Conservation (phyloP, 2,113 vertebrate species). For the Vireo altiloquus region DNA sequence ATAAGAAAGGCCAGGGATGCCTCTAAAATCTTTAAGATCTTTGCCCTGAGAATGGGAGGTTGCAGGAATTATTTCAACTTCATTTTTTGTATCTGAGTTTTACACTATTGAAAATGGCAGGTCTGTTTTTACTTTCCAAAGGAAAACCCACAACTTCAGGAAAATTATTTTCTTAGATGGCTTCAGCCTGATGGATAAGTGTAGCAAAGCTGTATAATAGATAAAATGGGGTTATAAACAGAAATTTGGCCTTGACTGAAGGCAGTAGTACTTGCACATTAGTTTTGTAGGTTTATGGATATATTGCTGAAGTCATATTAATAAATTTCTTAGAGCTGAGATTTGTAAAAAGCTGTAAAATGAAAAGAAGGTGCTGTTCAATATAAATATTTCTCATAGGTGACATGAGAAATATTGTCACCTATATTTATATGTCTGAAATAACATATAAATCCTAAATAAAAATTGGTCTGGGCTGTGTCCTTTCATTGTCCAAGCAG, state of each 20-base stretch:
- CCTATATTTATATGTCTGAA: not conserved
- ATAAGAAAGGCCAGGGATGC: not conserved
- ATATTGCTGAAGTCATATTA: not conserved
- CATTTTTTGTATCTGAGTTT: not conserved
- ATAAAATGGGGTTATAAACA: not conserved
- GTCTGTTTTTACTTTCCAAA: not conserved
- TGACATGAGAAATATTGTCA: not conserved
- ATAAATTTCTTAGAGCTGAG: not conserved
- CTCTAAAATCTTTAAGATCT: not conserved
- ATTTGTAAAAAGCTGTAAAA: not conserved
- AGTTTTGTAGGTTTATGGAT: not conserved
- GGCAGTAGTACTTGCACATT: not conserved
- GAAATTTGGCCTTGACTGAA: not conserved
- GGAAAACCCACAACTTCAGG: not conserved
- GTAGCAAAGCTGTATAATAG: not conserved
- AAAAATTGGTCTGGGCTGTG: not conserved
- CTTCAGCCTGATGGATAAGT: not conserved
- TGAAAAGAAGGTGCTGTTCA: not conserved
- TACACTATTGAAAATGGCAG: not conserved
- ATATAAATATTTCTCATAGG: not conserved
- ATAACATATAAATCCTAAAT: not conserved
- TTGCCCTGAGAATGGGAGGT: not conserved
- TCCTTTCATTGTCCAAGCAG: not conserved
- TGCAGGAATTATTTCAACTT: not conserved
- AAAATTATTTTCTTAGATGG: not conserved